Evolutionary conservation across 2,888 invertebrate species (phyloP).

Genomic region (Imbricaverruca yamaguchii): DNA sequence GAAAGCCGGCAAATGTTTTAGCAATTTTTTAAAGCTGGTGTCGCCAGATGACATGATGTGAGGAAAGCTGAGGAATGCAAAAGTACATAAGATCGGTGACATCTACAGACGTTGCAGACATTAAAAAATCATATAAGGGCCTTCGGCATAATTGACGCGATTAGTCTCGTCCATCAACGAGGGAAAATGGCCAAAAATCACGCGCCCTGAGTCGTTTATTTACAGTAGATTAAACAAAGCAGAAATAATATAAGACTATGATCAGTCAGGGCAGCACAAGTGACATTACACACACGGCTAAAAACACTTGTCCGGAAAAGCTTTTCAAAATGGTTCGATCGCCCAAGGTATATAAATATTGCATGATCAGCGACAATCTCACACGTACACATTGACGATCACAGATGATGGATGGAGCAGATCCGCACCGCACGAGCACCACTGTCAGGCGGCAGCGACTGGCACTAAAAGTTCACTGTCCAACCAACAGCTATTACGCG

Average conservation of each 20-base stretch:
- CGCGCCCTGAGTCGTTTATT: slow-evolving; percentile 17
- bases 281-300: neutral
- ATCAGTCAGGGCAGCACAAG: neutral
- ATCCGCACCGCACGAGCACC: neutral
- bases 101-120: too few species aligned
- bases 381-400: slow-evolving; percentile 1
- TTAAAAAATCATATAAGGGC: too few species aligned
- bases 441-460: neutral
- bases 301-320: neutral
- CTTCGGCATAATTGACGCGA: too few species aligned
- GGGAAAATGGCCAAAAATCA: too few species aligned
- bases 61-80: too few species aligned
- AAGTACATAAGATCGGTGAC: too few species aligned
- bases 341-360: neutral
- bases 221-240: neutral
- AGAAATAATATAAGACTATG: neutral
- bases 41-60: too few species aligned
- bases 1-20: too few species aligned
- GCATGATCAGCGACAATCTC: slow-evolving; percentile 13
- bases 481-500: neutral
- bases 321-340: neutral
- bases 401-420: slow-evolving; percentile 16
- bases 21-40: too few species aligned
- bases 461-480: neutral
- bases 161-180: too few species aligned